A percentile compares a stretch with the other conserved stretches of the same genome.
phyloP scores from a whole-genome alignment of 2,797 vertebrate genomes.

The Bovichtus variegatus region DNA sequence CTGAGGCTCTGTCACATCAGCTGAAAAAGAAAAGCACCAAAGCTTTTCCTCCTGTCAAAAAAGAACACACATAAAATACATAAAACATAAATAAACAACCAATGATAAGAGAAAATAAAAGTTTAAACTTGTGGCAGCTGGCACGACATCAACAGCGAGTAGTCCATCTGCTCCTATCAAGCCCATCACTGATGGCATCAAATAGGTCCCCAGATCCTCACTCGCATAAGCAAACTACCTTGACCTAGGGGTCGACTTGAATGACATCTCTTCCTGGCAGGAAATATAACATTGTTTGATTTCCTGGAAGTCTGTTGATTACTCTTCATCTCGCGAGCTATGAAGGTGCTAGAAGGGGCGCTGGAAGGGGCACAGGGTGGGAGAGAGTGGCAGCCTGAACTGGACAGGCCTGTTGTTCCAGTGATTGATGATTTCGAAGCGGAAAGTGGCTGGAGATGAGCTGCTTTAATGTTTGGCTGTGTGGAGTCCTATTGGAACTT shows the following conservation, averaged over 20 bases:
- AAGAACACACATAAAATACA: background rate
- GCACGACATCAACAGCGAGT: background rate
- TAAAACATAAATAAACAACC: background rate
- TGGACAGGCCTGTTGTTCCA: constrained; percentile 12
- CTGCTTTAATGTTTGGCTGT: background rate
- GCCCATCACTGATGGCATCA: constrained; percentile 22
- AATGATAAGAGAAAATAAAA: constrained; percentile 6
- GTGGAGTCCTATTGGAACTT: background rate
- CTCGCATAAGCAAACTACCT: constrained; percentile 43
- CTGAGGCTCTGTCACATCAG: background rate
- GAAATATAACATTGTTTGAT: constrained; percentile 51
- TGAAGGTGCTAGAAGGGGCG: constrained; percentile 12
- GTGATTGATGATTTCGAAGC: constrained; percentile 14
- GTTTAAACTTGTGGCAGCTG: background rate
- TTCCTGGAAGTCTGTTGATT: constrained; percentile 59
- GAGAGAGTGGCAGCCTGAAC: background rate
- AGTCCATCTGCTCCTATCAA: constrained; percentile 32
- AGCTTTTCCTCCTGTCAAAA: background rate
- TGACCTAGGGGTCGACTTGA: constrained; percentile 46
- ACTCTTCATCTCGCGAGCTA: constrained; percentile 32
- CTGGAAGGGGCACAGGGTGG: background rate
- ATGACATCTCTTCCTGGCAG: constrained; percentile 43
- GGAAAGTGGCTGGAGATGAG: background rate
- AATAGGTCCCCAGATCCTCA: constrained; percentile 25
- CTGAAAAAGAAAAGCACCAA: background rate